These are phyloP conservation scores for Galendromus occidentalis DNA, from an alignment of 1,140 invertebrate genomes.

Conservation along the genomic window DNA sequence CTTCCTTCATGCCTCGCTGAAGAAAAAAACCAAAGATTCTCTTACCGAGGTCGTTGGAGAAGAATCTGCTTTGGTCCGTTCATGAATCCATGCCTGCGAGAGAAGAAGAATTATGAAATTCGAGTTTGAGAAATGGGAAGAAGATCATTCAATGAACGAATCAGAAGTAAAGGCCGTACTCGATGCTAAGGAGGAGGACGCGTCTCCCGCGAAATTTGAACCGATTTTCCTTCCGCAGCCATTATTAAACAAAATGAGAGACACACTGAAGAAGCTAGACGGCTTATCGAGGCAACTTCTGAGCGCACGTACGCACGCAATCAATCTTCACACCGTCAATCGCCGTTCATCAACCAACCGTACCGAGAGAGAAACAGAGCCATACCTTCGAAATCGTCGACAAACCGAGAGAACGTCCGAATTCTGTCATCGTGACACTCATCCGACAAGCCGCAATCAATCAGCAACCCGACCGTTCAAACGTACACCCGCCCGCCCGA, in stretches of 20 bases:
- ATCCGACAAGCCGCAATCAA: too few relatives aligned
- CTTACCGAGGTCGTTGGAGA: too few relatives aligned
- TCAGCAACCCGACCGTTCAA: too few relatives aligned
- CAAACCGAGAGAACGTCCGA: too few relatives aligned
- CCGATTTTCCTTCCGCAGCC: constrained; percentile 8
- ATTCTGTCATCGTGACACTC: too few relatives aligned
- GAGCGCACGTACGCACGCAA: background rate
- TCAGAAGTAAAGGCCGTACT: background rate
- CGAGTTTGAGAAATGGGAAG: background rate
- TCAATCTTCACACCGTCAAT: background rate
- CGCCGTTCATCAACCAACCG: too few relatives aligned
- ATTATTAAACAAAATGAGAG: constrained; percentile 1
- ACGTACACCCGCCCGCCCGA: too few relatives aligned
- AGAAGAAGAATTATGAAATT: background rate
- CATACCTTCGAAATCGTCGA: too few relatives aligned
- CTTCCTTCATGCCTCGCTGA: too few relatives aligned
- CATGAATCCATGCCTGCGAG: too few relatives aligned
- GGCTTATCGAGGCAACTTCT: background rate
- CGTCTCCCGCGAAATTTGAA: background rate
- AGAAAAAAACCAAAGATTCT: too few relatives aligned
- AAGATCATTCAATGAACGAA: background rate
- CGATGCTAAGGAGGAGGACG: background rate
- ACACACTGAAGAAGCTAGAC: background rate
- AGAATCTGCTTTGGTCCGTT: background rate
- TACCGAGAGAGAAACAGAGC: too few relatives aligned